Evolutionary conservation across 2,797 vertebrate species (phyloP).

Genomic region (Carapus acus): DNA sequence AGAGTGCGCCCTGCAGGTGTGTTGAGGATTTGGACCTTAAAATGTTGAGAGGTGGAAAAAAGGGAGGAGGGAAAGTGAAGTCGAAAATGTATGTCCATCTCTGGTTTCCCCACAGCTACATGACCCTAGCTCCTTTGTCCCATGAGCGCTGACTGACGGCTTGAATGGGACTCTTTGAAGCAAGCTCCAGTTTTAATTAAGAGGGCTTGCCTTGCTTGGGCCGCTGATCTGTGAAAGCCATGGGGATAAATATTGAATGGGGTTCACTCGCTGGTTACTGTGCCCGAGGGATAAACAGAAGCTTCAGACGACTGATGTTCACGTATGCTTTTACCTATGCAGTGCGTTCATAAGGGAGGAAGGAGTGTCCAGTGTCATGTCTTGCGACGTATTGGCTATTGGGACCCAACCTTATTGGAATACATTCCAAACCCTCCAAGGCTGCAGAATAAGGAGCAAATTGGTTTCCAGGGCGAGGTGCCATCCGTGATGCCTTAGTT

Average conservation of each 20-base stretch:
- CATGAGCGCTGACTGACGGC: conserved; percentile 87
- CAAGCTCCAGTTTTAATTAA: conserved; percentile 99
- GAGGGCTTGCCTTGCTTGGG: conserved; percentile 94
- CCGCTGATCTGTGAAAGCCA: conserved; percentile 99
- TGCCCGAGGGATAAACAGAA: conserved; percentile 89
- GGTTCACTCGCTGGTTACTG: conserved; percentile 99
- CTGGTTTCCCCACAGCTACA: conserved; percentile 92
- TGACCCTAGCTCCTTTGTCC: conserved; percentile 90
- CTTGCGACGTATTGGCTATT: conserved; percentile 59
- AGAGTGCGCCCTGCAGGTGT: conserved; percentile 58
- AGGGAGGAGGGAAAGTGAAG: conserved; percentile 64
- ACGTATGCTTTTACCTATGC: conserved; percentile 47
- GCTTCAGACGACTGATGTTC: conserved; percentile 79
- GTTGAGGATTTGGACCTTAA: conserved; percentile 36
- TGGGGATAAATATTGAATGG: conserved; percentile 99
- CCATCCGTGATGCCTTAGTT: conserved; percentile 54
- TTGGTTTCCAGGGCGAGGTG: conserved; percentile 60
- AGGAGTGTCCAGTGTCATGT: conserved; percentile 62
- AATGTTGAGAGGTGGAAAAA: conserved; percentile 63
- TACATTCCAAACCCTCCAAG: conserved; percentile 56
- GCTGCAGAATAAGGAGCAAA: conserved; percentile 66
- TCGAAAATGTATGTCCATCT: conserved; percentile 78
- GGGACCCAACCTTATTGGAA: conserved; percentile 59
- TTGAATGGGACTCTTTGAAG: conserved; percentile 99
- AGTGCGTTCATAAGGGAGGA: conserved; percentile 40